Conservation (phyloP, 2,888 invertebrate genomes). For the Perithous albicinctus region DNA sequence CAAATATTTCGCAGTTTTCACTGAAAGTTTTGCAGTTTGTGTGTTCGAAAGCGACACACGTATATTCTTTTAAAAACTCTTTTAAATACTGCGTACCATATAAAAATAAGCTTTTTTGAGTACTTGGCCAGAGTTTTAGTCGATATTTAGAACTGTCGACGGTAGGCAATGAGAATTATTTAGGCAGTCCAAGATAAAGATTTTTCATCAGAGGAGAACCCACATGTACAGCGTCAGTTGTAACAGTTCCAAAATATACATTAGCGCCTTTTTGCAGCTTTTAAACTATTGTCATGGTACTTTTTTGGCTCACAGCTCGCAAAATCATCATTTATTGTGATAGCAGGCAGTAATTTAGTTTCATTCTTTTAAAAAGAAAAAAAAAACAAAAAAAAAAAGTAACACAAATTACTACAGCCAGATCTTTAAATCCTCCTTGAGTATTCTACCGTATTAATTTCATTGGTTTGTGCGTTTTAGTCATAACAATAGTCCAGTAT, state of each 20-base stretch:
- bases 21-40: neutral
- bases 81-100: constrained; percentile 39
- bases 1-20: constrained; percentile 6
- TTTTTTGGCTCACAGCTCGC: constrained; percentile 5
- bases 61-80: constrained; percentile 29
- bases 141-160: constrained; percentile 46
- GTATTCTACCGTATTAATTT: constrained; percentile 50
- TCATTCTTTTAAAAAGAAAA: neutral
- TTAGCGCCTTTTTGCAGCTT: constrained; percentile 34
- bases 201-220: neutral
- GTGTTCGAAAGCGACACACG: neutral
- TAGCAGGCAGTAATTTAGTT: constrained; percentile 27
- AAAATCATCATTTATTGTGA: constrained; percentile 24
- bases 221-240: constrained; percentile 14
- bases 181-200: constrained; percentile 48
- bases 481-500: constrained; percentile 17
- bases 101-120: constrained; percentile 60
- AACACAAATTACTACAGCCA: constrained; percentile 13
- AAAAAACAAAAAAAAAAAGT: no score
- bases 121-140: constrained; percentile 49
- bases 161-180: constrained; percentile 56
- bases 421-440: constrained; percentile 16
- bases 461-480: constrained; percentile 20
- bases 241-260: constrained; percentile 32
- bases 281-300: constrained; percentile 66